Evolutionary conservation across 2,797 vertebrate genomes (phyloP).

Genomic region (Pelochelys cantorii): DNA sequence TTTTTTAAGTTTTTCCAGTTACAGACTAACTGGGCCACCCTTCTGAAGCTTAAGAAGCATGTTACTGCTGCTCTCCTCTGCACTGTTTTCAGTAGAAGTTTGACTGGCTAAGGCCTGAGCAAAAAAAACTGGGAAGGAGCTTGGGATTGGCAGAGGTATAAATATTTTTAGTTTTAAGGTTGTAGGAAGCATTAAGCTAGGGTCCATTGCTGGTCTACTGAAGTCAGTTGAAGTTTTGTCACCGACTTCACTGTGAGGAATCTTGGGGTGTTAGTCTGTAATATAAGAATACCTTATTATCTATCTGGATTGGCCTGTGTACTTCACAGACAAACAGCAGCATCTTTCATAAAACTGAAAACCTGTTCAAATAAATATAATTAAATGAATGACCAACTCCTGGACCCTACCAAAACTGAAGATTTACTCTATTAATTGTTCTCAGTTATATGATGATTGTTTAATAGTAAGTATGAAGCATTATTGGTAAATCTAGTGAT

Average conservation of each 20-base stretch:
- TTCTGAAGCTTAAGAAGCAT: not conserved
- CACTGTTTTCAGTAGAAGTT: not conserved
- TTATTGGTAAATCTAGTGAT: too few relatives aligned
- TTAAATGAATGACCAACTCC: too few relatives aligned
- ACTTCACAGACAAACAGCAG: not conserved
- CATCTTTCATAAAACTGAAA: too few relatives aligned
- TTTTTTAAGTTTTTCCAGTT: too few relatives aligned
- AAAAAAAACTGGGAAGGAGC: not conserved
- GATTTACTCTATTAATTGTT: too few relatives aligned
- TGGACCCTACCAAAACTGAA: too few relatives aligned
- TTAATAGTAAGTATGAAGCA: too few relatives aligned
- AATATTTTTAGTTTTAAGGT: not conserved
- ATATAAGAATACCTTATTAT: not conserved
- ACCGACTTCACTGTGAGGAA: not conserved
- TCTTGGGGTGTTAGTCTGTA: not conserved
- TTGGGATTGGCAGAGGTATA: not conserved
- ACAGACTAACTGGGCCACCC: too few relatives aligned
- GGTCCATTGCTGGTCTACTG: not conserved
- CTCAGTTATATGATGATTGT: too few relatives aligned
- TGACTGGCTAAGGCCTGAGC: not conserved
- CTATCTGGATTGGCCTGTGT: not conserved
- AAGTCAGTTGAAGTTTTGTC: not conserved
- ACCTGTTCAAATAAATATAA: too few relatives aligned
- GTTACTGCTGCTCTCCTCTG: not conserved
- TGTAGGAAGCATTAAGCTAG: not conserved